These are phyloP conservation scores for Tortrix viridana DNA, from an alignment of 2,888 invertebrate genomes.

Conservation along the genomic window DNA sequence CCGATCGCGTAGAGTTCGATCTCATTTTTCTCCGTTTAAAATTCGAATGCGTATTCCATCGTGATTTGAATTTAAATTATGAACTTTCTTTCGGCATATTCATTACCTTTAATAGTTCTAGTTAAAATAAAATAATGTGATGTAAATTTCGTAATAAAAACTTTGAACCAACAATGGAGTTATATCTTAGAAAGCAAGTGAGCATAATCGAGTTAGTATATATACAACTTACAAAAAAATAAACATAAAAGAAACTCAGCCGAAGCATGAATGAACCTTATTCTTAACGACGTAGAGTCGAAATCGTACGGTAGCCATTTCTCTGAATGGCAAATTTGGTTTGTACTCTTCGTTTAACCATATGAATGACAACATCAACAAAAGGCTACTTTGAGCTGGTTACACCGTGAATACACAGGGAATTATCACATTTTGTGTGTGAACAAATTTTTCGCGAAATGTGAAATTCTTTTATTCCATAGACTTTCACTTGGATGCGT, in stretches of 20 bases:
- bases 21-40: slow-evolving; percentile 62
- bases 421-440: slow-evolving; percentile 71
- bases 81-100: slow-evolving; percentile 51
- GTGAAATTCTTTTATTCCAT: slow-evolving; percentile 56
- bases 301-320: slow-evolving; percentile 1
- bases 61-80: slow-evolving; percentile 60
- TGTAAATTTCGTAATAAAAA: slow-evolving; percentile 36
- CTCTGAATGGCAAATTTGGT: slow-evolving; percentile 25
- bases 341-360: slow-evolving; percentile 16
- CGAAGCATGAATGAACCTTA: slow-evolving; percentile 26
- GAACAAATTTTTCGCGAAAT: slow-evolving; percentile 59
- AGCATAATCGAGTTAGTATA: slow-evolving; percentile 45
- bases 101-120: slow-evolving; percentile 2
- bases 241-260: slow-evolving; percentile 35
- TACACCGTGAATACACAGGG: slow-evolving; percentile 54
- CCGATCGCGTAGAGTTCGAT: slow-evolving; percentile 51
- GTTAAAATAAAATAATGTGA: slow-evolving; percentile 2
- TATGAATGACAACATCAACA: slow-evolving; percentile 64
- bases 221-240: slow-evolving; percentile 38
- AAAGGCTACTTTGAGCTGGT: slow-evolving; percentile 58
- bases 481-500: slow-evolving; percentile 69
- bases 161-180: slow-evolving; percentile 43
- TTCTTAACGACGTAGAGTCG: background rate
- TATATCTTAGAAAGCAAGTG: slow-evolving; percentile 46
- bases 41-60: slow-evolving; percentile 57